Percentiles rank a stretch among this genome's conserved stretches.
Evolutionary conservation across 2,797 vertebrate genomes (phyloP).

Genomic region (Acipenser oxyrinchus): DNA sequence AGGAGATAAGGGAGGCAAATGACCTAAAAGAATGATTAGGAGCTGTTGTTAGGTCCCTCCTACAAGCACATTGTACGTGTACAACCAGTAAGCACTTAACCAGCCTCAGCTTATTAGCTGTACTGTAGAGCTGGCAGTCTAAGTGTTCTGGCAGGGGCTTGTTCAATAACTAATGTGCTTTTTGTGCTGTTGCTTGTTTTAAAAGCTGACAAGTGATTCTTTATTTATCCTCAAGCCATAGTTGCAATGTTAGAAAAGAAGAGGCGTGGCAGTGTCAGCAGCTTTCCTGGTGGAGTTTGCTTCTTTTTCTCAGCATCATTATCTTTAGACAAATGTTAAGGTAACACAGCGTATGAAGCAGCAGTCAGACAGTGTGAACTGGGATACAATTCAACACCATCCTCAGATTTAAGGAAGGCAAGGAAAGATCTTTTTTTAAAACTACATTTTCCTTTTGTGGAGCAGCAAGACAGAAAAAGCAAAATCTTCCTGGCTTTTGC

Average conservation of each 20-base stretch:
- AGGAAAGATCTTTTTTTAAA: background rate
- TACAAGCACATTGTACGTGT: slow-evolving; percentile 48
- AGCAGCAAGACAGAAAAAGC: background rate
- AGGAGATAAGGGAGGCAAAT: slow-evolving; percentile 30
- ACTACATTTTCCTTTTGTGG: background rate
- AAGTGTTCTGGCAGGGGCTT: slow-evolving; percentile 35
- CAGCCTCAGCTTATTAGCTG: slow-evolving; percentile 9
- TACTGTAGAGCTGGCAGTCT: slow-evolving; percentile 6
- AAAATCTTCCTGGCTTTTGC: background rate
- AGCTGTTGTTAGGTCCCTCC: slow-evolving; percentile 45
- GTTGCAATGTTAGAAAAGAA: slow-evolving; percentile 23
- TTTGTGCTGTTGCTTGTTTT: slow-evolving; percentile 22
- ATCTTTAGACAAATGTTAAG: slow-evolving; percentile 40
- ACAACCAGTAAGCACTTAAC: slow-evolving; percentile 48
- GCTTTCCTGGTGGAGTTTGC: slow-evolving; percentile 41
- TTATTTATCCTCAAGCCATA: slow-evolving; percentile 12
- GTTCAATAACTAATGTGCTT: slow-evolving; percentile 28
- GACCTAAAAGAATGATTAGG: slow-evolving; percentile 29
- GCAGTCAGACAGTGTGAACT: slow-evolving; percentile 23
- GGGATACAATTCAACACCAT: slow-evolving; percentile 15
- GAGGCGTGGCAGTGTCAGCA: slow-evolving; percentile 49
- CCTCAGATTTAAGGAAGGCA: slow-evolving; percentile 36
- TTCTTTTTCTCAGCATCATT: slow-evolving; percentile 53
- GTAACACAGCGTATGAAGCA: slow-evolving; percentile 35
- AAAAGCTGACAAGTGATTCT: slow-evolving; percentile 46